Evolutionary conservation across 2,797 vertebrate species (phyloP).

Genomic region (Phyllotis vaccarum): DNA sequence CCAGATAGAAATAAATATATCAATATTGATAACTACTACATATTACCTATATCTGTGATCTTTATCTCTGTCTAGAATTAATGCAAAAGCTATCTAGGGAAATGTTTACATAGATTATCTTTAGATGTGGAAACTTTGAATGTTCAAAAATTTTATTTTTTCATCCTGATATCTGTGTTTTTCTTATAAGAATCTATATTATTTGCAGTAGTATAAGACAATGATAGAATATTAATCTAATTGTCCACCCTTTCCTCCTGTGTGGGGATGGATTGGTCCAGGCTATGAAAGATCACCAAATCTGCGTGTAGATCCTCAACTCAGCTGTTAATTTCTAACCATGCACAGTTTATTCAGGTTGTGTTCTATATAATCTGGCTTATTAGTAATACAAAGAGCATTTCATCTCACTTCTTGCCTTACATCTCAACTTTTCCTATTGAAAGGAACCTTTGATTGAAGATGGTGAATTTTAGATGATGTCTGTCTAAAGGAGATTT

Average conservation of each 20-base stretch:
- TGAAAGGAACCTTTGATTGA: background rate
- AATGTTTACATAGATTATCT: background rate
- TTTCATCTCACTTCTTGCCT: background rate
- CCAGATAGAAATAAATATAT: background rate
- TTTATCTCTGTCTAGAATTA: background rate
- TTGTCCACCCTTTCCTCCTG: background rate
- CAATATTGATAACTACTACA: background rate
- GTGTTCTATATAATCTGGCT: background rate
- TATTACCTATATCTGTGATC: background rate
- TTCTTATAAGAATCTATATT: background rate
- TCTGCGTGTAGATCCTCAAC: background rate
- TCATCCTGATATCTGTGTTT: background rate
- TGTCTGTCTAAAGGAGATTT: background rate
- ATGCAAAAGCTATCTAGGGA: background rate
- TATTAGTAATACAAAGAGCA: background rate
- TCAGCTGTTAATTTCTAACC: background rate
- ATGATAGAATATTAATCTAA: background rate
- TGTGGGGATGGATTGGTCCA: background rate
- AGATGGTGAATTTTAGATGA: background rate
- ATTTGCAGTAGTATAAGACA: background rate
- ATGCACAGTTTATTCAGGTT: slow-evolving; percentile 17
- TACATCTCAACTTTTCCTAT: background rate
- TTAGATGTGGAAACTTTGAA: background rate
- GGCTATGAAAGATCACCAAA: background rate
- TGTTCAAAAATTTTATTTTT: background rate